Evolutionary conservation across 2,113 vertebrate species (phyloP), one percentile per base, ranked within the genome.

Genomic region (Dipodomys merriami): DNA sequence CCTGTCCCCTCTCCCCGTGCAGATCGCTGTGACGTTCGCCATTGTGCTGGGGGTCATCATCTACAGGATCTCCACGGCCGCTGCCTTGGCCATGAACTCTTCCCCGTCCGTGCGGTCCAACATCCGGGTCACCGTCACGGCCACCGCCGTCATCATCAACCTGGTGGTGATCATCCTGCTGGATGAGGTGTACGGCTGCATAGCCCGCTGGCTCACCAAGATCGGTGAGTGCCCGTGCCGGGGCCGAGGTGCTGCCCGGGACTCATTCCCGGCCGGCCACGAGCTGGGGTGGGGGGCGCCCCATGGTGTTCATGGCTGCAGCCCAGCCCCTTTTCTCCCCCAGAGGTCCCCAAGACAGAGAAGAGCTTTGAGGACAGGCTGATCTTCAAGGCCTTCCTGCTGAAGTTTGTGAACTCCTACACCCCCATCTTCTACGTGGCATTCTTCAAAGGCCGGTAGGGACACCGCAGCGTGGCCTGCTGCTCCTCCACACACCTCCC

Each of bases 281-380:
- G 5, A 39, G 39, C 39, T 39, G 39, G 39, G 39, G 39, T 39
- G 39, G 5, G 35, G 39, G 39, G 39, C 39, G 39, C 39, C 39
- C 49, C 49, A 22, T 11, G 27, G 6, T 44, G 30, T n/a, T 8
- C 22, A 81, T 39, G 46, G 44, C 5, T 30, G n/a, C 23, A n/a
- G n/a, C 65, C 33, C 19, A 44, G 1, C 22, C 0, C 1, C 4
- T 0, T 3, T 9, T 83, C 10, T 93, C 53, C 71, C 60, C 49
- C 49, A 99, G 99, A 99, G 98, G 99, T 99, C 39, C 99, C 99
- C 65, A 99, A 99, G 98, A 99, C 99, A 0, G 99, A 99, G 97
- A 99, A 99, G 97, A 99, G 98, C 95, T 99, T 99, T 0, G 99
- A 99, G 94, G 99, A 99, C 92, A 96, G 99, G 44, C 98, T 99